These are phyloP conservation scores for Platyura marginata DNA, from an alignment of 1,140 invertebrate species.

Conservation along the genomic window DNA sequence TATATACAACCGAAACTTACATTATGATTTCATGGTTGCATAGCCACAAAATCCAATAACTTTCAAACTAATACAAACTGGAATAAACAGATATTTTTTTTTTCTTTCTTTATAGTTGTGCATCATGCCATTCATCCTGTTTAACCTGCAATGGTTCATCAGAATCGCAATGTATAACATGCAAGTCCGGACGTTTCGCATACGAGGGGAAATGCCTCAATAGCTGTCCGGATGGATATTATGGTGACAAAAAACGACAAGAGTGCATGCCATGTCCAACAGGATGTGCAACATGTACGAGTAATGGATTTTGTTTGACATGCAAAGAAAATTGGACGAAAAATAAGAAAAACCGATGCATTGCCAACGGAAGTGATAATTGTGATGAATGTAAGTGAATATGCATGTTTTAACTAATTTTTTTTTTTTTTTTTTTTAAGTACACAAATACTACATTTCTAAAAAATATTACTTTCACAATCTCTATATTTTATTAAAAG, in stretches of 20 bases:
- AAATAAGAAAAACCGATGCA: constrained; percentile 50
- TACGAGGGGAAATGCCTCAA: constrained; percentile 41
- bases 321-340: constrained; percentile 51
- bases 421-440: no score
- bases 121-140: constrained; percentile 56
- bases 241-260: constrained; percentile 50
- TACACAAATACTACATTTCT: no score
- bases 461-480: no score
- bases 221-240: constrained; percentile 49
- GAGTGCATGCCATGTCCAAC: constrained; percentile 55
- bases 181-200: constrained; percentile 43
- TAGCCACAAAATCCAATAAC: no score
- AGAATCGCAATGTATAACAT: constrained; percentile 61
- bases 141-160: constrained; percentile 62
- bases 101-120: constrained; percentile 34
- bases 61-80: no score
- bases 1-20: no score
- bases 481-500: no score
- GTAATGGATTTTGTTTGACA: constrained; percentile 38
- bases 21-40: no score
- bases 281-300: constrained; percentile 51
- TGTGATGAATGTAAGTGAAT: constrained; percentile 36
- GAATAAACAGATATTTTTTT: constrained; percentile 3
- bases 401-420: no score
- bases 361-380: constrained; percentile 38